Percentiles rank a stretch among this genome's conserved stretches.
Conservation (phyloP, 2,113 vertebrate species). For the Hemiprocne comata region DNA sequence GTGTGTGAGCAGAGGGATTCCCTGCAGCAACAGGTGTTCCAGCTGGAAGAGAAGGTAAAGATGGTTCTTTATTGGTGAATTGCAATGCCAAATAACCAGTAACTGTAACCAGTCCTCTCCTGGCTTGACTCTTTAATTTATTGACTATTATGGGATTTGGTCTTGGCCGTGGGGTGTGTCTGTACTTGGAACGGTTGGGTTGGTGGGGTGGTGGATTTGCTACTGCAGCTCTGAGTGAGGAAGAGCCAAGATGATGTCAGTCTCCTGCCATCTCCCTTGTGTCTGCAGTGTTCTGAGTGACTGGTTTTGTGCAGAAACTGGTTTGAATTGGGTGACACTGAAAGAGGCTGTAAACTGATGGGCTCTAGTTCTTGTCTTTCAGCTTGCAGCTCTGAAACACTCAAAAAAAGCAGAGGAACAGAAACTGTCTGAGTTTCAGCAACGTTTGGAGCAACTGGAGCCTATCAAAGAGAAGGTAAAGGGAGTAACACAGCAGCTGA, state of each 20-base stretch:
- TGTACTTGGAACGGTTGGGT: not conserved
- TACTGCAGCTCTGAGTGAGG: not conserved
- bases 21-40: constrained; percentile 76
- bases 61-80: not conserved
- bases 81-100: not conserved
- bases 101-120: not conserved
- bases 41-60: constrained; percentile 85
- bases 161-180: fast-evolving
- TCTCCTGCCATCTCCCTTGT: not conserved
- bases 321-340: not conserved
- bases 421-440: constrained; percentile 54
- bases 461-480: constrained; percentile 78
- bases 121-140: not conserved
- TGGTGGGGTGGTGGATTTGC: not conserved
- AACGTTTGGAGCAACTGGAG: constrained; percentile 77
- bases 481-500: not conserved
- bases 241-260: not conserved
- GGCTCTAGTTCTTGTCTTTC: not conserved
- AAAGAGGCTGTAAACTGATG: not conserved
- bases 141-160: not conserved
- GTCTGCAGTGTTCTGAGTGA: not conserved
- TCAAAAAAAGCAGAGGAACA: constrained; percentile 76
- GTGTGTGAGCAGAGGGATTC: constrained; percentile 81
- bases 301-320: not conserved
- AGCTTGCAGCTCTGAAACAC: constrained; percentile 74